Evolutionary conservation across 2,797 vertebrate genomes (phyloP).

Genomic region (Moxostoma hubbsi): DNA sequence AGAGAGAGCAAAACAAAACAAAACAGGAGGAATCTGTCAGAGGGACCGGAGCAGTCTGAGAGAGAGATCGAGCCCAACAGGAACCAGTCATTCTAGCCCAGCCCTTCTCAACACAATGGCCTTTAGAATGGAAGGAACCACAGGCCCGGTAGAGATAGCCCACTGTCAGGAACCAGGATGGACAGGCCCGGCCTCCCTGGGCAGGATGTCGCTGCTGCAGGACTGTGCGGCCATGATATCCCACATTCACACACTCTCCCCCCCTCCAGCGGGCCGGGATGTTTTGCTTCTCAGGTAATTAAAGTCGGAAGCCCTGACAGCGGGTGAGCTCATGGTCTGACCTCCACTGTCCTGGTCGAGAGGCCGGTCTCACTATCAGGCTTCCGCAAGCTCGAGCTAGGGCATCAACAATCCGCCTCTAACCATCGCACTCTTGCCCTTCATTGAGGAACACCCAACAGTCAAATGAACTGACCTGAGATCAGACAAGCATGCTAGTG

Average conservation of each 20-base stretch:
- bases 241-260: conserved; percentile 78
- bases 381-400: conserved; percentile 81
- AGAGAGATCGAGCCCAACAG: conserved; percentile 75
- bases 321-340: conserved; percentile 75
- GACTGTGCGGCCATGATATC: conserved; percentile 78
- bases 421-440: conserved; percentile 13
- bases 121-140: conserved; percentile 93
- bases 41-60: conserved; percentile 68
- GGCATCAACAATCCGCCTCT: conserved; percentile 72
- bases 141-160: conserved; percentile 89
- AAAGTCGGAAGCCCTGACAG: conserved; percentile 82
- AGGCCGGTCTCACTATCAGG: conserved; percentile 72
- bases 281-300: conserved; percentile 88
- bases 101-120: conserved; percentile 91
- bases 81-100: conserved; percentile 92
- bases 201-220: conserved; percentile 89
- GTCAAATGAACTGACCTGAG: neutral
- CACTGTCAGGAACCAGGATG: conserved; percentile 89
- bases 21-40: conserved; percentile 75
- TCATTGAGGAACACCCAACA: conserved; percentile 41
- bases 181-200: conserved; percentile 73
- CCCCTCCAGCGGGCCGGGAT: conserved; percentile 67
- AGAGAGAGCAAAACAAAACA: conserved; percentile 62
- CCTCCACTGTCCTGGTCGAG: conserved; percentile 74
- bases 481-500: neutral